Evolutionary conservation across 2,797 vertebrate genomes (phyloP), one percentile per base, ranked within the genome.

Genomic region (Neosalanx taihuensis): DNA sequence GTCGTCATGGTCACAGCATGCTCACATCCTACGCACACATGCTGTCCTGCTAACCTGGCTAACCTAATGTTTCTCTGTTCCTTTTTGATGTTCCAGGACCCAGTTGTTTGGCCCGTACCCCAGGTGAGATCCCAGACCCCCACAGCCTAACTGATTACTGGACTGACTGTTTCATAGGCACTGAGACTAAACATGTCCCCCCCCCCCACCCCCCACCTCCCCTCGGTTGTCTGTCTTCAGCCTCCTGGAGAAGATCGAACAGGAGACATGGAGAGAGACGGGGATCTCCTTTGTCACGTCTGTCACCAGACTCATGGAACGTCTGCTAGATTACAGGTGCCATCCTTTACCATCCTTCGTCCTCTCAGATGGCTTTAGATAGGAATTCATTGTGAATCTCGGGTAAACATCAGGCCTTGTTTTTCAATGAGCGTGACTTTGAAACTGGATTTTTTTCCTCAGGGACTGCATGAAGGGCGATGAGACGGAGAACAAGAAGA

Each of bases 381-480:
- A 41, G 37, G 51, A 17, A n/a, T 53, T 53, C 3, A 53, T n/a
- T 6, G 17, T 53, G 17, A 53, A 53, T 53, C 15, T 53, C 9
- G 15, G 18, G 51, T 17, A 17, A 17, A 53, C 51, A 5, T 37
- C 41, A 20, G 4, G 68, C 64, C 30, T 51, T 61, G 30, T 69
- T 12, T 49, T 65, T 30, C 60, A 72, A 57, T 56, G 31, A 5
- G 26, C 46, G 33, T 41, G 15, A n/a, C 72, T 26, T 41, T 23
- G 69, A 4, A 33, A 20, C 20, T 26, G 62, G 77, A 78, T 58
- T 73, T 53, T 84, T 76, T 83, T 49, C n/a, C n/a, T n/a, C 71
- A 99, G 98, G 90, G 98, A 99, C 82, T 99, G 98, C 81, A 98
- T 99, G 96, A 99, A 98, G 91, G 97, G 97, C 78, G 98, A 99